A percentile compares a stretch with the other conserved stretches of the same genome.
phyloP scores from a whole-genome alignment of 1,140 invertebrate species.

The Adoxophyes honmai region DNA sequence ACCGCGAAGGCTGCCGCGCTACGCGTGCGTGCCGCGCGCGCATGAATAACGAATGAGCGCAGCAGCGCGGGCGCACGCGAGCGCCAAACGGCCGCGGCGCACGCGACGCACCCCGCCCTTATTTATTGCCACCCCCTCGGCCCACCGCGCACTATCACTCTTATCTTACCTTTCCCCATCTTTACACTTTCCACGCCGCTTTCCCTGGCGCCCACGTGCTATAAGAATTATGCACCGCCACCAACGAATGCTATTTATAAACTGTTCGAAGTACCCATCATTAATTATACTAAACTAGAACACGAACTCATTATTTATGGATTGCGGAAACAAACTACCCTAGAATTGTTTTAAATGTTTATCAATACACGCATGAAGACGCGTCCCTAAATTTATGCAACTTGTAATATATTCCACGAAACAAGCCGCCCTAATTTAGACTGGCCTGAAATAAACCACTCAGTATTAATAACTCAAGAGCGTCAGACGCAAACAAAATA shows the following conservation, averaged over 20 bases:
- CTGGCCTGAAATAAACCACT: constrained; percentile 1
- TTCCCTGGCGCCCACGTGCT: constrained; percentile 19
- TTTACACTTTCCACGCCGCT: constrained; percentile 26
- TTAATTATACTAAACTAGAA: too few relatives aligned
- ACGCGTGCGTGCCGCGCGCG: constrained; percentile 44
- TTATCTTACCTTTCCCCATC: constrained; percentile 54
- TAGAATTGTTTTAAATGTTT: background rate
- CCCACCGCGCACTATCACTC: constrained; percentile 50
- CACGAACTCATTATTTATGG: too few relatives aligned
- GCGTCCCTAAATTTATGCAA: background rate
- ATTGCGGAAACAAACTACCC: too few relatives aligned
- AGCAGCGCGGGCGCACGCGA: constrained; percentile 74
- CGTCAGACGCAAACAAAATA: background rate
- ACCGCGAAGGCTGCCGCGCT: background rate
- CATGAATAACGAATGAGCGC: constrained; percentile 75
- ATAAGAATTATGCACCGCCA: background rate
- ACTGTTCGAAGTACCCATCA: too few relatives aligned
- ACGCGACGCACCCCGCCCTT: constrained; percentile 53
- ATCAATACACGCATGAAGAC: background rate
- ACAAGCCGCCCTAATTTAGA: background rate
- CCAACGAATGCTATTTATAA: too few relatives aligned
- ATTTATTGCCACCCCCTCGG: constrained; percentile 56
- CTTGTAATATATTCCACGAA: background rate
- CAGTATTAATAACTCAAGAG: constrained; percentile 4
- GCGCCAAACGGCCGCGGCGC: constrained; percentile 61